Conservation (phyloP, 2,113 vertebrate species). For the Acinonyx jubatus region DNA sequence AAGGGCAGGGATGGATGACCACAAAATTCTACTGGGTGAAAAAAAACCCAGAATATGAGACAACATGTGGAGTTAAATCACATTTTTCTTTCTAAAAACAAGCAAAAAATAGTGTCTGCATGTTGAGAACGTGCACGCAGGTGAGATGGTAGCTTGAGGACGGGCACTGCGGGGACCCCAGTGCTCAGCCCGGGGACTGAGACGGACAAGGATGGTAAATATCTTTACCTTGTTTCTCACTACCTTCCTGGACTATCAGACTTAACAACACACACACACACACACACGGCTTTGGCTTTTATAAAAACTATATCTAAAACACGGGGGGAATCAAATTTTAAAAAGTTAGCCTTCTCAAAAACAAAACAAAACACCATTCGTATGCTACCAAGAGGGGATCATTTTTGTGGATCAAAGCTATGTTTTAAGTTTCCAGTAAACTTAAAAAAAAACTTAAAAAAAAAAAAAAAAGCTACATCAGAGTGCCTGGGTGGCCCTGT, state of each 20-base stretch:
- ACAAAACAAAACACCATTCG: not conserved
- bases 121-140: not conserved
- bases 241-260: not conserved
- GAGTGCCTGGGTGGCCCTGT: too few species aligned
- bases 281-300: not conserved
- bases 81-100: not conserved
- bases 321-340: not conserved
- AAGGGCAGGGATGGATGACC: not conserved
- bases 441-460: not conserved
- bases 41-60: not conserved
- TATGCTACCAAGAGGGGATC: not conserved
- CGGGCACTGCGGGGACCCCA: rapidly evolving
- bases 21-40: not conserved
- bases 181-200: not conserved
- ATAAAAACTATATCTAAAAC: not conserved
- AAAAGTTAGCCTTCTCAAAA: not conserved
- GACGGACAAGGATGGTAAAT: not conserved
- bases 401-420: not conserved
- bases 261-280: not conserved
- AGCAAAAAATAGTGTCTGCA: not conserved
- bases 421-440: not conserved
- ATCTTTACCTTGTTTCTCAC: not conserved
- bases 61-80: not conserved
- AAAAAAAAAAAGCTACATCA: too few species aligned
- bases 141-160: not conserved